Percentiles rank a stretch among this genome's conserved stretches.
Evolutionary conservation across 2,888 invertebrate species (phyloP).

Genomic region (Tetropium fuscum): DNA sequence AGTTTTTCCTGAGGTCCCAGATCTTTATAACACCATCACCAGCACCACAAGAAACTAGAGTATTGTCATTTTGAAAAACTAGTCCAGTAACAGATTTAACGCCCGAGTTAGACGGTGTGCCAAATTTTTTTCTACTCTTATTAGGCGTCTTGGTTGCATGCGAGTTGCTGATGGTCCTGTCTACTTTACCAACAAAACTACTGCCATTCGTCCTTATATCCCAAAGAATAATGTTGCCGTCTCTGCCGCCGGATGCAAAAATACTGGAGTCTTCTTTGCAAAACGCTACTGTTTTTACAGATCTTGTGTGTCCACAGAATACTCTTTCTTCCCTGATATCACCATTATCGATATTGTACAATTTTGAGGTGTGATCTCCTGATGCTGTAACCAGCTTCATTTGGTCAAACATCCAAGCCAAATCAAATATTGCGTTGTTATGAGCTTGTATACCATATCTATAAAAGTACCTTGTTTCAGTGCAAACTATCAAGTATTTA

Average conservation of each 20-base stretch:
- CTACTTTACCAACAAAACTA: slow-evolving; percentile 69
- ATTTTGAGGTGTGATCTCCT: slow-evolving; percentile 83
- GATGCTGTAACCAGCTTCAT: slow-evolving; percentile 87
- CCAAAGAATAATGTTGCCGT: slow-evolving; percentile 90
- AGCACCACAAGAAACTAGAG: slow-evolving; percentile 87
- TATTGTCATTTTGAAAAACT: slow-evolving; percentile 83
- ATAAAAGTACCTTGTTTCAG: slow-evolving; percentile 18
- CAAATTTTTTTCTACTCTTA: slow-evolving; percentile 44
- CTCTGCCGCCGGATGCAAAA: slow-evolving; percentile 88
- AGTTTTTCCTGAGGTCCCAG: slow-evolving; percentile 83
- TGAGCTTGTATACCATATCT: slow-evolving; percentile 74
- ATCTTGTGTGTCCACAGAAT: slow-evolving; percentile 84
- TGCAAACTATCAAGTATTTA: not conserved
- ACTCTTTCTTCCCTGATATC: slow-evolving; percentile 66
- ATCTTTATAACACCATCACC: slow-evolving; percentile 89
- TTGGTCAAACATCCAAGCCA: slow-evolving; percentile 85
- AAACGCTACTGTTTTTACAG: slow-evolving; percentile 86
- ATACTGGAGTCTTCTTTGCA: slow-evolving; percentile 77
- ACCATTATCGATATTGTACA: slow-evolving; percentile 78
- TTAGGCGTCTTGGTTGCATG: slow-evolving; percentile 70
- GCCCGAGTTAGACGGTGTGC: slow-evolving; percentile 62
- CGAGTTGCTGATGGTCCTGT: slow-evolving; percentile 78
- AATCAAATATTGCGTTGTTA: slow-evolving; percentile 89
- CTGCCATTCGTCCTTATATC: slow-evolving; percentile 74
- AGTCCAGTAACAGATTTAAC: slow-evolving; percentile 86